Base-by-base conservation (phyloP, 37 sponge, comb jelly and placozoan species). In the Ianthella basta region DNA sequence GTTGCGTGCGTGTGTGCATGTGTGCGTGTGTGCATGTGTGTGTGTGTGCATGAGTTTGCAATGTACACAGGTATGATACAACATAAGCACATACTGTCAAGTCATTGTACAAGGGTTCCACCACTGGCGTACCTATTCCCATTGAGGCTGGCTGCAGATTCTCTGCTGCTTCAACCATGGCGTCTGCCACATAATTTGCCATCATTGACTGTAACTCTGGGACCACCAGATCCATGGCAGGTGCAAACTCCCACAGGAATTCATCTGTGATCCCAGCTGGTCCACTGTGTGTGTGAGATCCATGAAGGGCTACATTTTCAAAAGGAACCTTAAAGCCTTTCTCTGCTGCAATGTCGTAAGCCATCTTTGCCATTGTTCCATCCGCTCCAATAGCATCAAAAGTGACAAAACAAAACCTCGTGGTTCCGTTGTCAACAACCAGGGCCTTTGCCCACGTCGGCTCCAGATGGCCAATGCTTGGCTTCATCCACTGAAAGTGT, bases 201-300 rank as follows among this genome's bases (percentile, higher is more conserved):
- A 78, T 15, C 66, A 79, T 32, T 2, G 27, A 23, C 68, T 86
- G 86, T 25, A 86, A 39, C 24, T 75, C 80, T 59, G 86, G 86
- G 4, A 86, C 80, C 32, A 86, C 21, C 3, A 86, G 64, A 32
- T 86, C 86, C 64, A 65, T 86, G 15, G 86, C 86, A 15, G 86
- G 86, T 2, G 79, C 86, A 60, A 86, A 30, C 37, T 59, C 79
- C 86, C 86, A 86, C 54, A 86, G 79, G 65, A 86, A 63, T 55
- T 86, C 86, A 0, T 44, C 56, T 8, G 79, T 86, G 67, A 86
- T 74, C 44, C 67, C 86, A 3, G 63, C 86, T 60, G 86, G 86
- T 1, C 86, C 86, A 33, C 86, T 86, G 66, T 86, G 86, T 2
- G 80, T 60, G 86, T 86, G 86, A 27, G 86, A 86, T 8, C 86